phyloP scores from a whole-genome alignment of 2,888 invertebrate genomes.

The Tuta absoluta region DNA sequence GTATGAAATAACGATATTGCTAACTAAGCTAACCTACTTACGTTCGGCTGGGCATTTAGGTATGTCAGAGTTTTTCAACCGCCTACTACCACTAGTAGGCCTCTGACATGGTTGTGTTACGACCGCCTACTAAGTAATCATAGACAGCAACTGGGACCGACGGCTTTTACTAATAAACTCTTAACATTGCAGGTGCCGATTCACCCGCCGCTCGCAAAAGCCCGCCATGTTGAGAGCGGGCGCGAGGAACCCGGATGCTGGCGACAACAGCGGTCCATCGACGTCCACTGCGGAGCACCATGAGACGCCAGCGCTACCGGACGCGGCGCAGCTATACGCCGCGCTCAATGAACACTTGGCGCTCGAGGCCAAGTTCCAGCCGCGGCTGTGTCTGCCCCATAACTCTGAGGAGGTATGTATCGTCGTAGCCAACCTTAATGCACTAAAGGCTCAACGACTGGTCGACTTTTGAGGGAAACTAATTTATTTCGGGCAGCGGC shows the following conservation, averaged over 20 bases:
- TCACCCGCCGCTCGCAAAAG: conserved; percentile 73
- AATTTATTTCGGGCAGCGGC: too few species aligned
- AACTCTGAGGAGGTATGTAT: conserved; percentile 81
- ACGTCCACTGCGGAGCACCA: conserved; percentile 41
- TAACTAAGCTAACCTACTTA: too few species aligned
- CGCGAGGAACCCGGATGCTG: conserved; percentile 85
- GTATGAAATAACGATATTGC: too few species aligned
- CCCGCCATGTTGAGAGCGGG: conserved; percentile 80
- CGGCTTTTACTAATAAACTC: not conserved
- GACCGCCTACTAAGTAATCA: too few species aligned
- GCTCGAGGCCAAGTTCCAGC: conserved; percentile 86
- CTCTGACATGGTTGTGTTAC: too few species aligned
- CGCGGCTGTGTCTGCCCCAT: conserved; percentile 83
- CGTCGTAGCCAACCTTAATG: not conserved
- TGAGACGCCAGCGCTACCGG: conserved; percentile 39
- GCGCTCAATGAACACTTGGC: conserved; percentile 85
- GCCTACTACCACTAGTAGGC: too few species aligned
- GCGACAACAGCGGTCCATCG: conserved; percentile 45
- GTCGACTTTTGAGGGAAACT: too few species aligned
- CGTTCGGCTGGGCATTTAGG: too few species aligned
- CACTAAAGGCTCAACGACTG: not conserved
- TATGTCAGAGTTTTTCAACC: too few species aligned
- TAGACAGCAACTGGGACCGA: too few species aligned
- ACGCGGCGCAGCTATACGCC: conserved; percentile 70
- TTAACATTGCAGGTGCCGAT: conserved; percentile 65